Evolutionary conservation across 2,888 invertebrate genomes (phyloP), one percentile per base, ranked within the genome.

Genomic region (Drosophila bunnanda): DNA sequence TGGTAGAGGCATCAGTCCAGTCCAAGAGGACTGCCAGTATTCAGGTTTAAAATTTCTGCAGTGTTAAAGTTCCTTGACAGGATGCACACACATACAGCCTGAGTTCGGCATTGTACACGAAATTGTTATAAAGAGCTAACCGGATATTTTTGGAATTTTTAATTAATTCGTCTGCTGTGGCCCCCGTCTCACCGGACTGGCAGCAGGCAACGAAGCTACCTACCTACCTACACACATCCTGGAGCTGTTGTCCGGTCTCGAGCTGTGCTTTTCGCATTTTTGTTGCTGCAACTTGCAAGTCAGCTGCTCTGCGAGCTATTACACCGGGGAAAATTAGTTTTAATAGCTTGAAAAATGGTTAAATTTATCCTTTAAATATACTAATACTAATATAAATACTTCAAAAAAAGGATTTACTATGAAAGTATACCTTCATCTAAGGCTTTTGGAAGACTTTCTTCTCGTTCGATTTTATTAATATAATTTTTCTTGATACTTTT

Each of bases 71-170:
- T 25, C 28, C 30, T 53, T 32, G 10, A 13, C 34, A 39, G 58
- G 46, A 67, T 39, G 48, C 20, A 39, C 72, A 57, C 58, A 71
- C 64, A 56, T 48, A 34, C 54, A 36, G 48, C 44, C 10, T 13
- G 54, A 54, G 55, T 56, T 57, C 59, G 46, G 72, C 69, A 54
- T 54, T 68, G 84, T 77, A 74, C 77, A 88, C 79, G 82, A 89
- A 84, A 85, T 82, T 78, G 86, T 85, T 89, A 85, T 82, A 88
- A 82, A 85, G 86, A 88, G 83, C 80, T 86, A 80, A 80, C 85
- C 89, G 90, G 79, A 86, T 86, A 83, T 89, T 88, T 88, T 90
- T 74, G 89, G 88, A 88, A 90, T 90, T 88, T 88, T 88, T 88
- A 88, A 88, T 88, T 90, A 88, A 88, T 88, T 90, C 78, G 67